Percentiles rank a stretch among this genome's conserved stretches.
Evolutionary conservation across 2,888 invertebrate genomes (phyloP).

Genomic region (Noctua fimbriata): DNA sequence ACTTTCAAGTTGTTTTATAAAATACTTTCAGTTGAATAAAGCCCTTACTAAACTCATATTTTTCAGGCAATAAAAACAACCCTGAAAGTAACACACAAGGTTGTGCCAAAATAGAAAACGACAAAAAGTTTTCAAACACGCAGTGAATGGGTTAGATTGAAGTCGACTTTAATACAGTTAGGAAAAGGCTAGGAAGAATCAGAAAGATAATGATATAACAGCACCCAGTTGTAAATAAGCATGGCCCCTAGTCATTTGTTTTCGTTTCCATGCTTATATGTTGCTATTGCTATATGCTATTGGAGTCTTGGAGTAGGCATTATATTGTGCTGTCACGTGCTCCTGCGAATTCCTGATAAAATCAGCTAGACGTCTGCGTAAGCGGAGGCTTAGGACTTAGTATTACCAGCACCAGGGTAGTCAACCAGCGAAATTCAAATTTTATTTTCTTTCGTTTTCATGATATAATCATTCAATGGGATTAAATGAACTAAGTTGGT

Average conservation of each 20-base stretch:
- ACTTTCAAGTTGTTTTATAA: neutral
- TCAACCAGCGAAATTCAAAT: too few species aligned
- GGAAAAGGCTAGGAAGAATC: neutral
- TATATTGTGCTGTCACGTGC: conserved; percentile 16
- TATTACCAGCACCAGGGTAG: too few species aligned
- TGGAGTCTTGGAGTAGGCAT: neutral
- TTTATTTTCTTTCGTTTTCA: too few species aligned
- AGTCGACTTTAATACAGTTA: neutral
- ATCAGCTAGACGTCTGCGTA: neutral
- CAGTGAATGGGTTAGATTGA: neutral
- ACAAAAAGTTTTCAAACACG: neutral
- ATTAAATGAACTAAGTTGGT: too few species aligned
- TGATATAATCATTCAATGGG: too few species aligned
- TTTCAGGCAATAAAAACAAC: neutral
- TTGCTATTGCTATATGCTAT: too few species aligned
- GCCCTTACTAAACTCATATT: neutral
- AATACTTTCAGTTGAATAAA: neutral
- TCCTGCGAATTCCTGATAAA: conserved; percentile 12
- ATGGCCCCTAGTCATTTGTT: too few species aligned
- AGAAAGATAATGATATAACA: too few species aligned
- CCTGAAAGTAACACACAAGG: neutral
- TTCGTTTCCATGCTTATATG: neutral
- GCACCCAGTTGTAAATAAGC: too few species aligned
- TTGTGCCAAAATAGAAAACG: neutral
- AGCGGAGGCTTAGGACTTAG: neutral